Base-by-base conservation (phyloP, 1,140 invertebrate genomes). In the Stratiolaelaps scimitus region DNA sequence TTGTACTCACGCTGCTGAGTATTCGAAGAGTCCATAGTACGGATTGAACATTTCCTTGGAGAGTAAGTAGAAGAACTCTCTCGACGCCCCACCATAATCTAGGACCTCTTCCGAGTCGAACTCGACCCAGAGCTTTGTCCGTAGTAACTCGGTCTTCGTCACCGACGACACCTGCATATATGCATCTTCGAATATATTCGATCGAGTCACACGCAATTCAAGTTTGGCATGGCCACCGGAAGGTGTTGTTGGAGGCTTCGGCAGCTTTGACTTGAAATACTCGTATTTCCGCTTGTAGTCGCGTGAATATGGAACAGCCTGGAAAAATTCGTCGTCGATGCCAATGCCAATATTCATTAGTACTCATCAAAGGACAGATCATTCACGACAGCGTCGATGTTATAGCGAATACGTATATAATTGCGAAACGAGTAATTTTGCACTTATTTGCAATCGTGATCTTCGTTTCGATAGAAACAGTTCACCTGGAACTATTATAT, bases 21-120 rank as follows among this genome's bases (percentile, higher is more conserved):
- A 98, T 78, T 98, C 93, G 80, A 98, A 98, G 19, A 98, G 81
- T 0, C 93, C 93, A 77, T 98, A 98, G 74, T 98, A 98, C 1
- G 94, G 94, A 80, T 98, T 98, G 76, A 98, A 98, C 92, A 98
- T 97, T 82, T 98, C 93, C 78, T 95, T 95, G 0, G 92, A 97
- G 29, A 99, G 78, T 30, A 98, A 81, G 80, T 95, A 98, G 80
- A 98, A 98, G 91, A 92, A 98, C 81, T 98, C 94, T 69, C 91
- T 80, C 19, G 89, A 89, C 53, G 98, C 82, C 65, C 95, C 95
- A 68, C 95, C 94, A 76, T 98, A 98, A 80, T 99, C 95, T 40
- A 96, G 79, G 2, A 94, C 93, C 66, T 92, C 85, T 80, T 98
- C 94, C 20, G 89, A 89, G 74, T 97, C 92, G 79, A 98, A 98